Conservation (phyloP, 2,888 invertebrate genomes). For the Galerucella calmariensis region DNA sequence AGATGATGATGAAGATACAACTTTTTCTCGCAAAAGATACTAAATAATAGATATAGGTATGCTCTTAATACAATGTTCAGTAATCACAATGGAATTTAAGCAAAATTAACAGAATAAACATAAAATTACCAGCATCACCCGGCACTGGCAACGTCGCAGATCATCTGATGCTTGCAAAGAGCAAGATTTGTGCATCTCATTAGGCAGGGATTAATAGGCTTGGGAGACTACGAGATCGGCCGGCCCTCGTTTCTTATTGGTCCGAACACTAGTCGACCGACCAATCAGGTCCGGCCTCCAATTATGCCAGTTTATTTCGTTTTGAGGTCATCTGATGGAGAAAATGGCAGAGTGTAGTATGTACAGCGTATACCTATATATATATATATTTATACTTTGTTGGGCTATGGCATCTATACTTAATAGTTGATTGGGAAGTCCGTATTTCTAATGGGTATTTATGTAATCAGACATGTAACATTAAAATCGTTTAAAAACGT, state of each 20-base stretch:
- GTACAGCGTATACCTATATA: constrained; percentile 45
- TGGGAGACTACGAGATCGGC: constrained; percentile 59
- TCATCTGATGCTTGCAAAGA: constrained; percentile 38
- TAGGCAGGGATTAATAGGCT: constrained; percentile 62
- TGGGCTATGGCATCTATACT: constrained; percentile 31
- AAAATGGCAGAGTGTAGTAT: constrained; percentile 59
- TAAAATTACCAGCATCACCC: constrained; percentile 19
- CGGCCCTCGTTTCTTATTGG: constrained; percentile 54
- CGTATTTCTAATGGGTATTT: constrained; percentile 31
- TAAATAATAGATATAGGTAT: no score
- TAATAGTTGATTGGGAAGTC: constrained; percentile 34
- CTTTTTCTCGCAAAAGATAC: no score
- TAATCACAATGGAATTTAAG: no score
- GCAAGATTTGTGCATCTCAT: constrained; percentile 62
- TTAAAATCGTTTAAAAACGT: constrained; percentile 22
- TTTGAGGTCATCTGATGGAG: constrained; percentile 63
- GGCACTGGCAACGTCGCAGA: constrained; percentile 36
- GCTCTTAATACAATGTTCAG: no score
- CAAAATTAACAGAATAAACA: not conserved
- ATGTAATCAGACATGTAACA: constrained; percentile 27
- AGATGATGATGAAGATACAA: no score
- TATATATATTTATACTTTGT: constrained; percentile 18
- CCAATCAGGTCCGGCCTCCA: constrained; percentile 61
- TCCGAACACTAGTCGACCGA: constrained; percentile 51
- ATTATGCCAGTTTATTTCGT: constrained; percentile 64